Evolutionary conservation across 2,113 vertebrate species (phyloP).

Genomic region (Pachypanchax playfairii): DNA sequence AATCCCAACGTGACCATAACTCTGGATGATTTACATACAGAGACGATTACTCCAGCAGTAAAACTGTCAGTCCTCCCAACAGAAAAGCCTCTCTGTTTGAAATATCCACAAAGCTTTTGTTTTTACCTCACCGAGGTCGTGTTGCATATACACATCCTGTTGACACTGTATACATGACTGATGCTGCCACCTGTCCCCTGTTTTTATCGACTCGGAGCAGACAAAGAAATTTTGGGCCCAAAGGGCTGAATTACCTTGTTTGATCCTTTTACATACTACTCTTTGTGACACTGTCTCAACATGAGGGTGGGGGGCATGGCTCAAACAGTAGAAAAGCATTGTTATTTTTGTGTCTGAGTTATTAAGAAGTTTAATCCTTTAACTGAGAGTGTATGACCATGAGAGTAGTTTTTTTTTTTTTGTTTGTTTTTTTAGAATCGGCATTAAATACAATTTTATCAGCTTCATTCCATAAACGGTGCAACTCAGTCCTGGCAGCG

Average conservation of each 20-base stretch:
- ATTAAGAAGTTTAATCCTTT: too few relatives aligned
- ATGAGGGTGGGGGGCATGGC: not conserved
- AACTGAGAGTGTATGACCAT: too few relatives aligned
- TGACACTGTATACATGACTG: slow-evolving; percentile 77
- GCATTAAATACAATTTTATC: too few relatives aligned
- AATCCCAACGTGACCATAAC: not conserved
- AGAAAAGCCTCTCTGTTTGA: slow-evolving; percentile 69
- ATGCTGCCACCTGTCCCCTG: slow-evolving; percentile 74
- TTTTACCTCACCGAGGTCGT: slow-evolving; percentile 65
- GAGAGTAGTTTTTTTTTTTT: not conserved
- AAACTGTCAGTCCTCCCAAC: slow-evolving; percentile 24
- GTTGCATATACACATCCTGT: slow-evolving; percentile 80
- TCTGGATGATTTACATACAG: slow-evolving; percentile 9
- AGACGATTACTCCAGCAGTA: slow-evolving; percentile 19
- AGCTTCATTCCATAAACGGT: too few relatives aligned
- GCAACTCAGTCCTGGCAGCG: too few relatives aligned
- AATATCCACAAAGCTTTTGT: slow-evolving; percentile 79
- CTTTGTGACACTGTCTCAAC: too few relatives aligned
- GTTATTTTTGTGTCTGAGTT: not conserved
- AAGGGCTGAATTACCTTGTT: slow-evolving; percentile 31
- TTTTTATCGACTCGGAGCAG: slow-evolving; percentile 53
- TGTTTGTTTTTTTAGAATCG: too few relatives aligned
- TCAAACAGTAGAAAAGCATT: slow-evolving; percentile 1
- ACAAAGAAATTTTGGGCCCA: slow-evolving; percentile 45
- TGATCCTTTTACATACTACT: slow-evolving; percentile 20